Evolutionary conservation across 2,113 vertebrate genomes (phyloP), one percentile per base, ranked within the genome.

Genomic region (Podarcis cretensis): DNA sequence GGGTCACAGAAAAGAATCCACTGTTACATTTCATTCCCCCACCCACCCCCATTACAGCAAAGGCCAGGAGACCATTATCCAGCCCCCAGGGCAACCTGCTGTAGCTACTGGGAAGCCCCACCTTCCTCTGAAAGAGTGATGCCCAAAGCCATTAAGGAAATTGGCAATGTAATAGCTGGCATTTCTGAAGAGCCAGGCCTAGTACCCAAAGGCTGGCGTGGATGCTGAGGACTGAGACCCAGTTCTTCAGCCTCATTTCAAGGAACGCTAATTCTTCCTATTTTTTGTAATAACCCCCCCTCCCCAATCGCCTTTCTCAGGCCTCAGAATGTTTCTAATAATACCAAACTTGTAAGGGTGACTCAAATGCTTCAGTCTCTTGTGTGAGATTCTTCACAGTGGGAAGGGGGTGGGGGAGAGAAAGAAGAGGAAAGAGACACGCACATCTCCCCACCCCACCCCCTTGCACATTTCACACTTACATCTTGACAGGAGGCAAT

Each of bases 261-360:
- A 74, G 57, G 74, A 77, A 43, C 12, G 16, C 1, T 18, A 30
- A 18, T 73, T 87, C 8, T 6, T n/a, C 25, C 23, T 37, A 37
- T 57, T 37, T 40, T 35, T 73, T 43, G 68, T 30, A 79, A 79
- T 54, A 25, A 16, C 30, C 16, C 30, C 32, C 74, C 79, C 18
- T 18, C 71, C 14, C 32, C 65, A 40, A 20, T 27, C 3, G 73
- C 13, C 27, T 35, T 69, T 77, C 59, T 6, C 40, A n/a, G 73
- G 68, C 77, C 3, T 1, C 37, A 66, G 14, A 82, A 48, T 23
- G 81, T 68, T 88, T 69, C 87, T 84, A 83, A 88, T 81, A 84
- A 89, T 69, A 89, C 32, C 81, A 84, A 10, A 84, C 81, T 84
- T 84, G 81, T 59, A 54, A 89, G 32, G 43, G 81, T 84, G 87